Evolutionary conservation across 2,888 invertebrate genomes (phyloP), one percentile per base, ranked within the genome.

Genomic region (Andrena trimmerana): DNA sequence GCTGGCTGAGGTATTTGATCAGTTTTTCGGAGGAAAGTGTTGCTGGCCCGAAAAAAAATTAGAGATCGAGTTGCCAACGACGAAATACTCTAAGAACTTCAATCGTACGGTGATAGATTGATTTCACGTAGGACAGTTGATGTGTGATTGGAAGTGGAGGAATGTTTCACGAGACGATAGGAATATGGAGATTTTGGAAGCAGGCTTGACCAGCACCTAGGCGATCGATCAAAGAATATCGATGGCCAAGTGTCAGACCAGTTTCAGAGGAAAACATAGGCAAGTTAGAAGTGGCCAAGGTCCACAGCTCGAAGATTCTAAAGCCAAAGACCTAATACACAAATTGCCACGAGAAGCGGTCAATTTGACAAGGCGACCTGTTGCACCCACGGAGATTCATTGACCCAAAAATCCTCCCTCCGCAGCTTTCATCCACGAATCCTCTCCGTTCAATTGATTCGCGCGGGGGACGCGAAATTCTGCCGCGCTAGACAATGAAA

Each of bases 401-500:
- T 3, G 42, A 42, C 42, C 42, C 42, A 13, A 13, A 13, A 42
- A 42, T 42, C 3, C 42, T 13, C 42, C 13, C 20, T 20, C 20
- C 42, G 3, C 42, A 1, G 10, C 36, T 10, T 13, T 42, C 13
- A 1, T 1, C 42, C 42, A 13, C 36, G 36, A 36, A n/a, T 36
- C n/a, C 20, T 65, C 20, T 27, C 42, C 10, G 6, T 13, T 20
- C 10, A n/a, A 33, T 13, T 20, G 62, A 33, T 2, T n/a, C 1
- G 16, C 48, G 65, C 24, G 50, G 10, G 20, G 33, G 24, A 1
- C 42, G 54, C 16, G 29, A 72, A 60, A 71, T 70, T 79, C 71
- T 63, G 57, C 59, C 13, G 8, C 24, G 68, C 73, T 78, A 81
- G 86, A 85, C 85, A 88, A 89, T 85, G 83, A 85, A 86, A 88